A percentile compares a stretch with the other conserved stretches of the same genome.
These are phyloP conservation scores for Xestobium rufovillosum DNA, from an alignment of 2,888 invertebrate genomes.

Conservation along the genomic window DNA sequence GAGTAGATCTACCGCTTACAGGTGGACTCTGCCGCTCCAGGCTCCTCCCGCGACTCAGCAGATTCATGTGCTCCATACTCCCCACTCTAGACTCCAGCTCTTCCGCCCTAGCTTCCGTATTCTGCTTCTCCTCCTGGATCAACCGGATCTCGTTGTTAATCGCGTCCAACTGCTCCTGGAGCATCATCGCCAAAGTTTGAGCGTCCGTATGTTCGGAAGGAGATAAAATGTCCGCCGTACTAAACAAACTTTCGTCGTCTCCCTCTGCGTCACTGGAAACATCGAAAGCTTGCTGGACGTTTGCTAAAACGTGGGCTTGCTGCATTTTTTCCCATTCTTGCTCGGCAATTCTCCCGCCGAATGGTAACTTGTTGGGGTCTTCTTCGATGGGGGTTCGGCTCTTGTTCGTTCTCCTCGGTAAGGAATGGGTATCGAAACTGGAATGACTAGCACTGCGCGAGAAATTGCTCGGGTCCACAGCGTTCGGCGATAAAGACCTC, in stretches of 20 bases:
- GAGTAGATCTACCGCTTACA: slow-evolving; percentile 83
- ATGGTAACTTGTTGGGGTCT: slow-evolving; percentile 48
- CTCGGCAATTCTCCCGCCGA: slow-evolving; percentile 47
- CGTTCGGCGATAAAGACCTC: slow-evolving; percentile 78
- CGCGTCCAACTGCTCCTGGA: slow-evolving; percentile 98
- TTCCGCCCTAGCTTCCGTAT: slow-evolving; percentile 93
- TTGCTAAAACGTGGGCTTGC: slow-evolving; percentile 81
- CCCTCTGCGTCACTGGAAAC: slow-evolving; percentile 75
- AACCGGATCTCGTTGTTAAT: slow-evolving; percentile 97
- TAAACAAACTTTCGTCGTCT: slow-evolving; percentile 73
- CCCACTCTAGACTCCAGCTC: slow-evolving; percentile 95
- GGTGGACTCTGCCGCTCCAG: slow-evolving; percentile 71
- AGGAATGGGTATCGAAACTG: slow-evolving; percentile 70
- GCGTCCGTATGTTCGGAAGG: slow-evolving; percentile 73
- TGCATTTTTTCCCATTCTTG: slow-evolving; percentile 95
- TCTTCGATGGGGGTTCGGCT: slow-evolving; percentile 54
- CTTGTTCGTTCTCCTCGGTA: slow-evolving; percentile 55
- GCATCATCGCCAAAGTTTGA: slow-evolving; percentile 94
- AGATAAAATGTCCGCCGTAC: slow-evolving; percentile 63
- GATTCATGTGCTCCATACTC: slow-evolving; percentile 90
- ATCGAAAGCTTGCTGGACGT: slow-evolving; percentile 89
- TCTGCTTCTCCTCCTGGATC: slow-evolving; percentile 59
- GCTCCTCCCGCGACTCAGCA: slow-evolving; percentile 65
- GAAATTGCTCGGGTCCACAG: slow-evolving; percentile 55
- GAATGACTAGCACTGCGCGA: slow-evolving; percentile 69